Conservation (phyloP, 2,113 vertebrate species). For the Megaceryle maxima region DNA sequence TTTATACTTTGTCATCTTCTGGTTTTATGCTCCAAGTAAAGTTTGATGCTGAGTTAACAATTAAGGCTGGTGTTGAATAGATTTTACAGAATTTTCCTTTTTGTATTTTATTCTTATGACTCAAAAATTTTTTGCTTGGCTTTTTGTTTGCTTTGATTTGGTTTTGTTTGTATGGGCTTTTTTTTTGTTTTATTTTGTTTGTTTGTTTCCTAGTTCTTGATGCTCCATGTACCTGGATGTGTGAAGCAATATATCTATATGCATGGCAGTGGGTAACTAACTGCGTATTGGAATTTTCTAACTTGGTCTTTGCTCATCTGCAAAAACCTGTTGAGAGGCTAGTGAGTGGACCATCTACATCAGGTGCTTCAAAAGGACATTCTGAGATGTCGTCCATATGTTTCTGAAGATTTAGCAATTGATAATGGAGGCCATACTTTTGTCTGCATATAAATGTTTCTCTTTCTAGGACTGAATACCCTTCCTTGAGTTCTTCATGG, state of each 20-base stretch:
- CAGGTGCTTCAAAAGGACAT: not conserved
- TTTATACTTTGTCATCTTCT: not conserved
- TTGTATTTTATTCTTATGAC: not conserved
- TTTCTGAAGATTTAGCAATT: not conserved
- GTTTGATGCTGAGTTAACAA: not conserved
- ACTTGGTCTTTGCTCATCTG: not conserved
- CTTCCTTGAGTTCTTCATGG: not conserved
- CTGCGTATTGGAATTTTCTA: not conserved
- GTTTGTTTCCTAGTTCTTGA: not conserved
- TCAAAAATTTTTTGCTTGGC: not conserved
- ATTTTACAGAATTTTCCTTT: not conserved
- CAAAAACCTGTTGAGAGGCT: not conserved
- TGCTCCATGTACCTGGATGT: not conserved
- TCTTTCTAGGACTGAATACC: not conserved
- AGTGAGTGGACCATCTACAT: conserved; percentile 5
- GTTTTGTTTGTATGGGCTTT: too few species aligned
- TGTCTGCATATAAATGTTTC: not conserved
- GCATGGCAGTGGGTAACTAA: fast-evolving
- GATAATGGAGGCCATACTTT: not conserved
- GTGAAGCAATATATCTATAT: not conserved
- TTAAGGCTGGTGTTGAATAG: not conserved
- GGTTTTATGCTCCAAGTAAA: not conserved
- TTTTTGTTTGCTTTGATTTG: not conserved
- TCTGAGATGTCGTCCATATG: not conserved
- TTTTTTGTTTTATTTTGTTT: too few species aligned